Conservation (phyloP, 2,888 invertebrate species). For the Axea sp. region DNA sequence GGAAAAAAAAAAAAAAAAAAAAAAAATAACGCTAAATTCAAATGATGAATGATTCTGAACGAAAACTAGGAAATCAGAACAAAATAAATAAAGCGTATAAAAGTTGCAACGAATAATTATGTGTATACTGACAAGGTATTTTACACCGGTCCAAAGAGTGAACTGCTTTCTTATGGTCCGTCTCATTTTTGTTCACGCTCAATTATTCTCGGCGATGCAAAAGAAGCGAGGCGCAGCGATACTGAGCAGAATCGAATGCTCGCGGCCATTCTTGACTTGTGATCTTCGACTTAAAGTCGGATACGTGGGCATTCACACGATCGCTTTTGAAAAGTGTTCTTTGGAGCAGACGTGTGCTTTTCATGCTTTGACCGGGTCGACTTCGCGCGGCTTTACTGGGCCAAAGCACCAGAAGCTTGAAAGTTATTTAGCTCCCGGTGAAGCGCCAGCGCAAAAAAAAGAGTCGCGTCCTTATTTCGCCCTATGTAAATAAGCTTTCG, state of each 20-base stretch:
- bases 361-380: conserved; percentile 39
- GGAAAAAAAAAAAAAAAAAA: no score
- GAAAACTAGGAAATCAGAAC: no score
- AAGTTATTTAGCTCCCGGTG: conserved; percentile 35
- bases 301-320: conserved; percentile 52
- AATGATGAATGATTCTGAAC: no score
- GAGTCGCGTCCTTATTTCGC: conserved; percentile 35
- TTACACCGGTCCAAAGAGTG: conserved; percentile 41
- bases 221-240: conserved; percentile 1
- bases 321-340: conserved; percentile 51
- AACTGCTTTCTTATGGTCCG: conserved; percentile 36
- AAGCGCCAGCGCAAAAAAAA: conserved; percentile 17
- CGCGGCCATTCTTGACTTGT: conserved; percentile 47
- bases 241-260: conserved; percentile 49
- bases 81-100: no score
- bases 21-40: no score
- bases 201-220: conserved; percentile 25
- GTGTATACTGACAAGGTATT: no score
- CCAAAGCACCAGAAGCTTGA: conserved; percentile 19
- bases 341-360: conserved; percentile 29
- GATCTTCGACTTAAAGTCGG: conserved; percentile 42
- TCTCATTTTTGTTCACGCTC: conserved; percentile 40
- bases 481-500: conserved; percentile 40
- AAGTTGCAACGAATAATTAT: no score
- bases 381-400: conserved; percentile 28